Evolutionary conservation across 2,113 vertebrate genomes (phyloP).

Genomic region (Chauna torquata): DNA sequence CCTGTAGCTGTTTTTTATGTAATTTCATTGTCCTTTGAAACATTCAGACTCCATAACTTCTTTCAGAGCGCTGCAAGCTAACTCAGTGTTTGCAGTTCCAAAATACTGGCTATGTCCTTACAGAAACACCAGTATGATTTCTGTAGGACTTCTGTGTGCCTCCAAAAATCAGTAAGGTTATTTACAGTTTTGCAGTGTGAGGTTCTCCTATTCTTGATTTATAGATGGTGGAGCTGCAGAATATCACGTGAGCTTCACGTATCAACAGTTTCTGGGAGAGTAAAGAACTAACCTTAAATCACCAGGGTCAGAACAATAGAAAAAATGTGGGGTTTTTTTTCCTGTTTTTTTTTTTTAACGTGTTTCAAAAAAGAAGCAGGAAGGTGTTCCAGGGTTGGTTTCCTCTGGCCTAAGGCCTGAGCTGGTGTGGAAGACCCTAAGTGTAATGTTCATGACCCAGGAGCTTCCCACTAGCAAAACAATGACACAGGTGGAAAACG

Average conservation of each 20-base stretch:
- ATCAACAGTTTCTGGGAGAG: neutral
- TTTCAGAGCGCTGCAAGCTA: neutral
- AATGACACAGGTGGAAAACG: neutral
- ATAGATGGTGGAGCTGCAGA: neutral
- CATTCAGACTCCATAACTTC: neutral
- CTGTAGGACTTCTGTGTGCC: neutral
- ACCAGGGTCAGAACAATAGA: neutral
- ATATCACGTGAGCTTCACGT: accelerated
- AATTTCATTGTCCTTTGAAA: neutral
- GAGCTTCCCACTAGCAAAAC: neutral
- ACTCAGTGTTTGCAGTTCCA: neutral
- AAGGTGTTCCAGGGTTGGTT: neutral
- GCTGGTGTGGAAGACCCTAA: neutral
- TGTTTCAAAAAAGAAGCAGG: neutral
- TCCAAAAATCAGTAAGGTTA: neutral
- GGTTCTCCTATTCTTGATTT: neutral
- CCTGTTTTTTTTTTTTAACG: neutral
- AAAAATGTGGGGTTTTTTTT: neutral
- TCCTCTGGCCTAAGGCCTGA: neutral
- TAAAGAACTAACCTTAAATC: neutral
- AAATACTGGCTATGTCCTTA: neutral
- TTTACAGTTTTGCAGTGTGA: neutral
- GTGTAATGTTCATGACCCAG: neutral
- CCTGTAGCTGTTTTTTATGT: neutral
- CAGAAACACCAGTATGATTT: neutral